phyloP scores from a whole-genome alignment of 2,113 vertebrate species.

The Tamias sibiricus region DNA sequence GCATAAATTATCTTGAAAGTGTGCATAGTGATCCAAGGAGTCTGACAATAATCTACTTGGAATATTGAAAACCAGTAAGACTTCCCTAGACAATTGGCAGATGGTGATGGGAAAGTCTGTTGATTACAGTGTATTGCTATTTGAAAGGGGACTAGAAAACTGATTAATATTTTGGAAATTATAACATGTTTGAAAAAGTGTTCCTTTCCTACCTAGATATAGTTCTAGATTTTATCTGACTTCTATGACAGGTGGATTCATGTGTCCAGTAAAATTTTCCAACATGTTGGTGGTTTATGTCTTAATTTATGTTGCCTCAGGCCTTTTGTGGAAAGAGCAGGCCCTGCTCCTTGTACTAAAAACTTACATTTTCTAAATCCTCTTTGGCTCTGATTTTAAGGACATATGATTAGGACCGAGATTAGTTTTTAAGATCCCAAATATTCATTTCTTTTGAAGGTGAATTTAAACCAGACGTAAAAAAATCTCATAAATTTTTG shows the following conservation, averaged over 20 bases:
- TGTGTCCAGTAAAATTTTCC: background rate
- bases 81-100: background rate
- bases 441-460: background rate
- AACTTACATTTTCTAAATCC: background rate
- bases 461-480: background rate
- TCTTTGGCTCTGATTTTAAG: slow-evolving; percentile 21
- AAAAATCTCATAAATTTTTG: background rate
- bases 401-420: background rate
- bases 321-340: background rate
- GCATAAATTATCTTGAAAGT: background rate
- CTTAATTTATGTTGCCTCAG: background rate
- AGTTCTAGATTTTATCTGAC: background rate
- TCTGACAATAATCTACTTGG: background rate
- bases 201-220: background rate
- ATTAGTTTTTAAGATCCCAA: background rate
- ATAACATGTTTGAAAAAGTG: background rate
- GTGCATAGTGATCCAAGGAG: background rate
- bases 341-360: background rate
- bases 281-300: background rate
- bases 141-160: background rate
- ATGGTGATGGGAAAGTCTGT: background rate
- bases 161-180: background rate
- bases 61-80: background rate
- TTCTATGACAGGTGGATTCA: background rate
- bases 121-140: background rate